Base-by-base conservation (phyloP, 2,113 vertebrate species). In the Oreotrochilus melanogaster region DNA sequence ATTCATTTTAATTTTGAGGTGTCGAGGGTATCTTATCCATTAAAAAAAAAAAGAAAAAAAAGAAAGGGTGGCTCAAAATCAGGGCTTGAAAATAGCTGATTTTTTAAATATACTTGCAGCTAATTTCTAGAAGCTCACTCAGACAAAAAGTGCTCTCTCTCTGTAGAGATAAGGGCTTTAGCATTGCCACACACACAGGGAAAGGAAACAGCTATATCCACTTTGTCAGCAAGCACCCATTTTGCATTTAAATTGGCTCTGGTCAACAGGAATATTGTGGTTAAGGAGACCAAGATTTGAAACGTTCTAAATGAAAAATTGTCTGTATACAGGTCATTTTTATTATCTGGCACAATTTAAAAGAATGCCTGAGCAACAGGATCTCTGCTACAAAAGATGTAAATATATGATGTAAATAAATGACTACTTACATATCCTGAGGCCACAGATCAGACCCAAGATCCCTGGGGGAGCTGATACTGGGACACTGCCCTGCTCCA, bases 1-100 rank as follows among this genome's bases (percentile, higher is more conserved):
- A 94, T 78, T 88, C 27, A 60, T 87, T 97, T 89, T 69, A 66
- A 66, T 42, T 86, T 89, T 79, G 71, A 51, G 75, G 85, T 50
- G 30, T 9, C 14, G 9, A 57, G 48, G 21, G 27, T 45, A 88
- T 73, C 47, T 86, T 62, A 76, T 8, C 54, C 37, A 64, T 93
- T 64, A 69, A 22, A 27, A 9, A 60, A 74, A 60, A 57, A 30
- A 57, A 42, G 56, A 74, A 60, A 57, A 30, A 45, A 42, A 45
- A 47, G 72, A 23, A 23, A 64, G n/a, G 78, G 48, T 22, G 24
- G 39, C 65, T 91, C 78, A 35, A 75, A 89, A 94, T 81, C 80
- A 47, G 79, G 17, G 53, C 66, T 57, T 69, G 74, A 48, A 82
- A 91, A 85, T 27, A 31, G 84, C 79, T 78, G 76, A 42, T 71